These are phyloP conservation scores for Brienomyrus longianalis DNA, from an alignment of 2,113 vertebrate species.

Conservation along the genomic window DNA sequence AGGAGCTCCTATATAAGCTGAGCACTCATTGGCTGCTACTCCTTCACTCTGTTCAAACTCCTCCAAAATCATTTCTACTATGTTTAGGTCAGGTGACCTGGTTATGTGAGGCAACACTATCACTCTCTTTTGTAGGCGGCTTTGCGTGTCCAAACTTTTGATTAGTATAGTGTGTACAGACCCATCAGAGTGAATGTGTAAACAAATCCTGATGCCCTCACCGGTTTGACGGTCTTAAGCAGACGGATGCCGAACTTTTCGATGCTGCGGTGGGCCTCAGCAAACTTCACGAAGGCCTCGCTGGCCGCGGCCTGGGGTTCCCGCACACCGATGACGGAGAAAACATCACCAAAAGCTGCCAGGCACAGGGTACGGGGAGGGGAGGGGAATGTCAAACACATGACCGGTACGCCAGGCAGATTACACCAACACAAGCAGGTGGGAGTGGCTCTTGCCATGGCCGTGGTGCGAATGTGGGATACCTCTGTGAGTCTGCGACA, in stretches of 20 bases:
- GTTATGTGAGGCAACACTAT: neutral
- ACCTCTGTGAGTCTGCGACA: constrained; percentile 97
- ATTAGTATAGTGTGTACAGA: neutral
- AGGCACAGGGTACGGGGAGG: constrained; percentile 22
- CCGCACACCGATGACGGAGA: constrained; percentile 92
- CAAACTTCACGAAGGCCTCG: constrained; percentile 97
- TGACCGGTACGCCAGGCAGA: neutral
- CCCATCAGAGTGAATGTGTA: neutral
- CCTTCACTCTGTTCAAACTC: neutral
- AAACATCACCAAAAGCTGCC: constrained; percentile 89
- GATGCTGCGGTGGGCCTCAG: constrained; percentile 91
- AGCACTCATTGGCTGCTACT: neutral
- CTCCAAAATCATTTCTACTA: neutral
- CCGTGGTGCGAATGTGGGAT: neutral
- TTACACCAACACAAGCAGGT: neutral
- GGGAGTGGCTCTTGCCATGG: neutral
- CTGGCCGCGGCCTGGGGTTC: constrained; percentile 91
- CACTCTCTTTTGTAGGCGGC: neutral
- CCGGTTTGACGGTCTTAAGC: constrained; percentile 93
- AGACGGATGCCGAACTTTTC: constrained; percentile 95
- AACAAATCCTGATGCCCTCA: constrained; percentile 48
- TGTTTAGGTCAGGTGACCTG: neutral
- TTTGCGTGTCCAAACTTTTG: neutral
- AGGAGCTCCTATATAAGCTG: neutral
- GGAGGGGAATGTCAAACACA: constrained; percentile 4